Evolutionary conservation across 2,797 vertebrate species (phyloP).

Genomic region (Falco concolor): DNA sequence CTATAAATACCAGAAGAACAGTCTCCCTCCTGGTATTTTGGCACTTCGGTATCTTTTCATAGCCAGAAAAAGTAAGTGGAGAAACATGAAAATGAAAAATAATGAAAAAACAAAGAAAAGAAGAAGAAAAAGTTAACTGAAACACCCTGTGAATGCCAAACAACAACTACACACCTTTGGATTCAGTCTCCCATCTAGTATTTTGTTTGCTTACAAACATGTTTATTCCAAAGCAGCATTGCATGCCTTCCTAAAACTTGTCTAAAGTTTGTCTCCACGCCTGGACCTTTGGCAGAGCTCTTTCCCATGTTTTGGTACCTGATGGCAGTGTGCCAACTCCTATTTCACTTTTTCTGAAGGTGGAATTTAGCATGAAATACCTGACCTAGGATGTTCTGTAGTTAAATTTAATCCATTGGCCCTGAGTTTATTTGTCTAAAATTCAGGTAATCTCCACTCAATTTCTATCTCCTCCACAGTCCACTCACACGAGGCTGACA

Average conservation of each 20-base stretch:
- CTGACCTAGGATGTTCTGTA: background rate
- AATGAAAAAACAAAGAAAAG: background rate
- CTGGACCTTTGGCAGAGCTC: background rate
- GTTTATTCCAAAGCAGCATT: background rate
- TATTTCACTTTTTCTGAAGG: background rate
- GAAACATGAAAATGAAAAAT: constrained; percentile 29
- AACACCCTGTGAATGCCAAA: background rate
- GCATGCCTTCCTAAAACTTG: background rate
- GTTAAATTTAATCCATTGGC: background rate
- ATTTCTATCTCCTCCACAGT: background rate
- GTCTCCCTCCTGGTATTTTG: constrained; percentile 62
- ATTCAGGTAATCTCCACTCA: background rate
- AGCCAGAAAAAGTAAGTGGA: constrained; percentile 60
- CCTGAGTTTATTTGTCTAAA: background rate
- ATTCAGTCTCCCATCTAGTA: background rate
- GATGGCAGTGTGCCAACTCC: background rate
- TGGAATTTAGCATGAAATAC: background rate
- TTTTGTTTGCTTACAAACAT: background rate
- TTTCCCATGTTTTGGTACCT: background rate
- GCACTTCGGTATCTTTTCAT: constrained; percentile 44
- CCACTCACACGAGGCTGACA: background rate
- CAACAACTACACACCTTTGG: background rate
- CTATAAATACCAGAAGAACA: constrained; percentile 62
- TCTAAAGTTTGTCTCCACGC: background rate
- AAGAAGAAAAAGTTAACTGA: background rate